Evolutionary conservation across 2,888 invertebrate species (phyloP).

Genomic region (Biston betularia): DNA sequence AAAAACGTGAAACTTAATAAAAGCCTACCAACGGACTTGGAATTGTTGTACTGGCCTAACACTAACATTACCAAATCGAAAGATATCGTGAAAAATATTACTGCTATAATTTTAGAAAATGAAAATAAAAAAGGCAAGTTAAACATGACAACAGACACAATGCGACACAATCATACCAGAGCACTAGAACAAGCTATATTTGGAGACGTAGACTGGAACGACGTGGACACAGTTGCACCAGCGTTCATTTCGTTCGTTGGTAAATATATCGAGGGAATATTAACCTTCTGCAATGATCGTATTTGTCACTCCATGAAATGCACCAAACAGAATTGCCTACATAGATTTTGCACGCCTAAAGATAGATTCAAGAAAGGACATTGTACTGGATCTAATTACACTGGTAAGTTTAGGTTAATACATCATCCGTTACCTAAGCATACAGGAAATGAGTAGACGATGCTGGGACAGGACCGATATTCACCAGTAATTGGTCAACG

Average conservation of each 20-base stretch:
- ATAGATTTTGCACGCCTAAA: conserved; percentile 69
- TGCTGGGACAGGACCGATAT: too few species aligned
- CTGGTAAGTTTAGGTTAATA: conserved; percentile 58
- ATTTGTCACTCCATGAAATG: conserved; percentile 80
- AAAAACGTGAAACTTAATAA: conserved; percentile 59
- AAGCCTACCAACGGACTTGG: conserved; percentile 55
- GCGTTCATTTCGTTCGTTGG: conserved; percentile 77
- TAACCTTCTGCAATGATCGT: conserved; percentile 75
- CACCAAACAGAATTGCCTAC: conserved; percentile 66
- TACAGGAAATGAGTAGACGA: too few species aligned
- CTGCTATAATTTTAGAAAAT: conserved; percentile 67
- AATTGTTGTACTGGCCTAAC: conserved; percentile 75
- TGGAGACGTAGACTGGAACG: conserved; percentile 76
- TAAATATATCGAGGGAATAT: conserved; percentile 74
- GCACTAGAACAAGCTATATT: conserved; percentile 75
- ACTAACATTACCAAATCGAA: conserved; percentile 33
- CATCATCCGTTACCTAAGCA: not conserved
- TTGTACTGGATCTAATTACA: conserved; percentile 67
- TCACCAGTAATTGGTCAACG: too few species aligned
- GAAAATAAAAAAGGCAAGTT: conserved; percentile 70
- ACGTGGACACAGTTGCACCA: conserved; percentile 72
- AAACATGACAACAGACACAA: conserved; percentile 66
- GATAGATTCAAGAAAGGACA: conserved; percentile 74
- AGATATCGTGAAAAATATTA: conserved; percentile 62
- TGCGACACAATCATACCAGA: conserved; percentile 64